These are phyloP conservation scores for Podotricha telesiphe DNA, from an alignment of 2,888 invertebrate species.

Conservation along the genomic window DNA sequence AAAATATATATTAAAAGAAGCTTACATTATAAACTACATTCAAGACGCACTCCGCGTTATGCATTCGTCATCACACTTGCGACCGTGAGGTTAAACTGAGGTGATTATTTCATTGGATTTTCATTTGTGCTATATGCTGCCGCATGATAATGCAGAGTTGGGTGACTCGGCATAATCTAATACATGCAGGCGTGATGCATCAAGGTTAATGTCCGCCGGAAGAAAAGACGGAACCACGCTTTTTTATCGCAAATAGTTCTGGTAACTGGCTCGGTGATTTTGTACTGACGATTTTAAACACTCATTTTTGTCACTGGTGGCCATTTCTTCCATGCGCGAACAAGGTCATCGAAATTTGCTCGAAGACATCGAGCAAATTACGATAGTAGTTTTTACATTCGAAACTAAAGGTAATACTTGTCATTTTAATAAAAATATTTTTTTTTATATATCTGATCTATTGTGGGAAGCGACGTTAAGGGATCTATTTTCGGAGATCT, in stretches of 20 bases:
- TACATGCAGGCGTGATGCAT: constrained; percentile 70
- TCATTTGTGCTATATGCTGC: constrained; percentile 74
- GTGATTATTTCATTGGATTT: constrained; percentile 60
- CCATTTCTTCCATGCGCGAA: constrained; percentile 67
- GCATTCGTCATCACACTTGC: constrained; percentile 80
- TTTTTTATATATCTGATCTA: constrained; percentile 61
- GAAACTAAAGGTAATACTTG: constrained; percentile 78
- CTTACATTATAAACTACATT: constrained; percentile 78
- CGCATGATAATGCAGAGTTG: constrained; percentile 80
- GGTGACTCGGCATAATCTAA: constrained; percentile 74
- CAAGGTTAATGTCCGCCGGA: constrained; percentile 58
- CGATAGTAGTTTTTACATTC: constrained; percentile 59
- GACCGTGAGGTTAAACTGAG: constrained; percentile 63
- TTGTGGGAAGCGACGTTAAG: constrained; percentile 69
- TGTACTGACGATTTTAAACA: constrained; percentile 66
- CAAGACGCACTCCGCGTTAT: constrained; percentile 78
- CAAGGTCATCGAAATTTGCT: too few species aligned
- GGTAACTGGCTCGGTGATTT: constrained; percentile 78
- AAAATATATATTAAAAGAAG: constrained; percentile 82
- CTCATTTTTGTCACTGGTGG: constrained; percentile 45
- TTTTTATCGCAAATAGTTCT: constrained; percentile 53
- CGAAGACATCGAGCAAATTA: constrained; percentile 62
- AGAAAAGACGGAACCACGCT: constrained; percentile 59
- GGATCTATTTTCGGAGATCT: constrained; percentile 60
- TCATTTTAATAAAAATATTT: constrained; percentile 79